phyloP scores from a whole-genome alignment of 2,888 invertebrate species.

The Tolmerus cingulatus region DNA sequence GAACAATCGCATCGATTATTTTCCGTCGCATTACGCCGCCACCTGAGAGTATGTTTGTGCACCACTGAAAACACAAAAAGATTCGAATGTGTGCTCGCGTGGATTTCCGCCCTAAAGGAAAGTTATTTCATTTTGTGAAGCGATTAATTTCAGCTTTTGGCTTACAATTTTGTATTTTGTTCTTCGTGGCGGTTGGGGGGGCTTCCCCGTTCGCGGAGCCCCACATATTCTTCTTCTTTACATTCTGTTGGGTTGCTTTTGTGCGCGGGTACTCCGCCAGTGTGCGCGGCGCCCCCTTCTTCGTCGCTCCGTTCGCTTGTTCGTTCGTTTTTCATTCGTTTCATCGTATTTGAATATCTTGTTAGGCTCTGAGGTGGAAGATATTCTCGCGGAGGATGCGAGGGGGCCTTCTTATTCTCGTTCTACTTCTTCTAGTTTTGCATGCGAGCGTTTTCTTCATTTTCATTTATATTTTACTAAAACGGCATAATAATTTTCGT shows the following conservation, averaged over 20 bases:
- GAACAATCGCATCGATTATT: conserved; percentile 21
- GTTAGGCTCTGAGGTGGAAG: not conserved
- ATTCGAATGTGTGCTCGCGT: conserved; percentile 7
- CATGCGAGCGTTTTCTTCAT: conserved; percentile 27
- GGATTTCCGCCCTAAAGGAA: conserved; percentile 35
- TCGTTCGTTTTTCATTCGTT: not conserved
- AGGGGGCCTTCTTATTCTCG: conserved; percentile 12
- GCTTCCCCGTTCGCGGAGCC: not conserved
- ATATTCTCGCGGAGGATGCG: not conserved
- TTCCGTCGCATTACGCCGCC: not conserved
- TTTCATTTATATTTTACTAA: conserved; percentile 31
- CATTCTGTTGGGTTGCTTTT: not conserved
- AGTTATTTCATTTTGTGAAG: conserved; percentile 38
- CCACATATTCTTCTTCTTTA: not conserved
- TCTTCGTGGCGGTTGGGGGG: not conserved
- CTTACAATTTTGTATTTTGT: conserved; percentile 34
- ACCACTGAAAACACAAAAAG: not conserved
- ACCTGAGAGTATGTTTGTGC: not conserved
- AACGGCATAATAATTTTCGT: conserved; percentile 29
- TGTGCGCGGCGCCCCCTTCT: not conserved
- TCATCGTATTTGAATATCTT: not conserved
- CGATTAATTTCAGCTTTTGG: conserved; percentile 38
- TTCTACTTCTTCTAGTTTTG: conserved; percentile 36
- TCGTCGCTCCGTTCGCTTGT: not conserved
- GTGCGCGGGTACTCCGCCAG: not conserved